Percentiles rank a stretch among this genome's conserved stretches.
Evolutionary conservation across 1,140 invertebrate genomes (phyloP).

Genomic region (Conus betulinus): DNA sequence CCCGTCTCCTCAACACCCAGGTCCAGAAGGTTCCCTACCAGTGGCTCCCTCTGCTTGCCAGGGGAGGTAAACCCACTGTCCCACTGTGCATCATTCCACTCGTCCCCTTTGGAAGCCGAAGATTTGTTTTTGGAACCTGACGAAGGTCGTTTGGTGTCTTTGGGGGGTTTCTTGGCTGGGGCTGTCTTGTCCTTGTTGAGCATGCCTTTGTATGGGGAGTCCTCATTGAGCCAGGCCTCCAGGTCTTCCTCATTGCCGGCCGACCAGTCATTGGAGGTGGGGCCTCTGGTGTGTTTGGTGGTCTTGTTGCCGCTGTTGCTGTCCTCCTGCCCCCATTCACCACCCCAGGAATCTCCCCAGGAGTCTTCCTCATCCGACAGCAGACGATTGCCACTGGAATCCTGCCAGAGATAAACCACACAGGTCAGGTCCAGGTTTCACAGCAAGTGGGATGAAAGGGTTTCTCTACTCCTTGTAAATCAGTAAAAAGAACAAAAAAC

Average conservation of each 20-base stretch:
- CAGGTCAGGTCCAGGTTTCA: neutral
- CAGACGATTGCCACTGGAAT: conserved; percentile 61
- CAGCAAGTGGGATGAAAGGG: no score
- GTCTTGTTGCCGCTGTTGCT: conserved; percentile 10
- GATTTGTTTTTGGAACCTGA: conserved; percentile 55
- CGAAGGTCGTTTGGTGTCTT: conserved; percentile 43
- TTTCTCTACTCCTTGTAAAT: no score
- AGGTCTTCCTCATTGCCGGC: conserved; percentile 61
- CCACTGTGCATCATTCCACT: conserved; percentile 68
- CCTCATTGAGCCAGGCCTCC: conserved; percentile 68
- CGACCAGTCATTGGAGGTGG: conserved; percentile 47
- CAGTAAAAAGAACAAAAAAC: no score
- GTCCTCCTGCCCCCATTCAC: conserved; percentile 51
- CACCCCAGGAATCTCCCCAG: conserved; percentile 60
- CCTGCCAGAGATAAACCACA: conserved; percentile 45
- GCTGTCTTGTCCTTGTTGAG: conserved; percentile 34
- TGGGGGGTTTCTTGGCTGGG: conserved; percentile 43
- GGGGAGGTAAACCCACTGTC: conserved; percentile 55
- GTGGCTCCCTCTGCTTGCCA: conserved; percentile 66
- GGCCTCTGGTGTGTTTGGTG: conserved; percentile 24
- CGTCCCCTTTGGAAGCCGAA: conserved; percentile 52
- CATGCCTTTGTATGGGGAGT: conserved; percentile 39
- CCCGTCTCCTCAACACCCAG: conserved; percentile 56
- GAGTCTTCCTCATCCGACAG: conserved; percentile 68
- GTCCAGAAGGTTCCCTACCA: conserved; percentile 69